Evolutionary conservation across 2,888 invertebrate species (phyloP).

Genomic region (Apoda limacodes): DNA sequence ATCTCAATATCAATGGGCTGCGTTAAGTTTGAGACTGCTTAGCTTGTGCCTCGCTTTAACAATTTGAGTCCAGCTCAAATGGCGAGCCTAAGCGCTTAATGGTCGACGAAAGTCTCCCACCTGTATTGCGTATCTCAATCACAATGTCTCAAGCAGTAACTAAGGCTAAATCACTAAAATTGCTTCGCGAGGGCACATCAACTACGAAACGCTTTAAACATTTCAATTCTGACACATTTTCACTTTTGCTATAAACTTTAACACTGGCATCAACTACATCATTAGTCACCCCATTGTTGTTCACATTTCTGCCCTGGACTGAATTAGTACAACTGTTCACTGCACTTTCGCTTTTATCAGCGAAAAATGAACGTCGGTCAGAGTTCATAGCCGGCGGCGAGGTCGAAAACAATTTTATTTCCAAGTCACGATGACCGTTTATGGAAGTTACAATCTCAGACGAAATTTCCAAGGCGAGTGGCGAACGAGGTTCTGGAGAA

Average conservation of each 20-base stretch:
- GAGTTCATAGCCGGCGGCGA: constrained; percentile 61
- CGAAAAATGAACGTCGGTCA: constrained; percentile 59
- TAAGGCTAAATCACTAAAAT: constrained; percentile 68
- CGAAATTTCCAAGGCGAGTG: constrained; percentile 74
- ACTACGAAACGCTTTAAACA: constrained; percentile 40
- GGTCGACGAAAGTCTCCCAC: no score
- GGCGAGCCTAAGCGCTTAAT: constrained; percentile 53
- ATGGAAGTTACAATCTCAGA: constrained; percentile 83
- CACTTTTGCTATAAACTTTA: constrained; percentile 46
- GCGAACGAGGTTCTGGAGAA: constrained; percentile 54
- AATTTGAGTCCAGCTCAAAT: constrained; percentile 68
- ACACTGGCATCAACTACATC: constrained; percentile 43
- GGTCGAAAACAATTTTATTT: constrained; percentile 81
- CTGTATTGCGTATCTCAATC: constrained; percentile 19
- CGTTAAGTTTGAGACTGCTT: constrained; percentile 56
- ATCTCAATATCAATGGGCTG: constrained; percentile 57
- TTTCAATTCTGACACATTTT: constrained; percentile 46
- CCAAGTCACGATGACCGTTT: constrained; percentile 81
- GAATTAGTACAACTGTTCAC: constrained; percentile 51
- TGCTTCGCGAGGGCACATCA: constrained; percentile 46
- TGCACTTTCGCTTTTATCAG: constrained; percentile 63
- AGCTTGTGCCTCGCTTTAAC: constrained; percentile 57
- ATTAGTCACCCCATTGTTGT: constrained; percentile 50
- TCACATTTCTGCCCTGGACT: constrained; percentile 47
- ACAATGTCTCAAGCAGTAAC: constrained; percentile 60